Evolutionary conservation across 2,888 invertebrate genomes (phyloP), one percentile per base, ranked within the genome.

Genomic region (Scaptomyza tumidula): DNA sequence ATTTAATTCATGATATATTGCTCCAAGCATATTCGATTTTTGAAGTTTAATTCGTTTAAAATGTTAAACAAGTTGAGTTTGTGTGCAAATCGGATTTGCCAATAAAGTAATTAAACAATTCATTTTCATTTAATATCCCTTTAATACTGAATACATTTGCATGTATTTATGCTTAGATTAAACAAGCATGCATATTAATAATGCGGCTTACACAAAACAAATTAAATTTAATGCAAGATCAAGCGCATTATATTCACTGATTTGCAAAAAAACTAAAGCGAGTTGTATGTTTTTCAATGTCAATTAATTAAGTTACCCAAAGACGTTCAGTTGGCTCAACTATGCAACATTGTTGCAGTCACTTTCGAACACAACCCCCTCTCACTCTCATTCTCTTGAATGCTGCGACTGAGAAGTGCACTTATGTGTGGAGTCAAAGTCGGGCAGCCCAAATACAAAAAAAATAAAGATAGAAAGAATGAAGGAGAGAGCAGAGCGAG

Each of bases 371-470:
- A n/a, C 13, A 35, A 0, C n/a, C 37, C n/a, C 37, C 37, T 6
- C 37, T n/a, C 1, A 6, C 13, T 9, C 35, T 29, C 41, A 58
- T 63, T 56, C 59, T 41, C 71, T 76, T 48, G 46, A 61, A 29
- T 64, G 71, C 11, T 55, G 64, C 66, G 44, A 33, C 62, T 48
- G 56, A 39, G 58, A 86, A 81, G 81, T 86, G 81, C 81, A 86
- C 81, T 82, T 87, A 66, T 72, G 84, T 80, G 75, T 72, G 68
- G 67, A 87, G 81, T 75, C 71, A 67, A 67, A 86, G 81, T 81
- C 65, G 57, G 56, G 63, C 48, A 44, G 29, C 64, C 75, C 33
- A 69, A 83, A 80, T 64, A 68, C 55, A 50, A 41, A 11, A 24
- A 33, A 35, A 19, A 19, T 13, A 31, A 10, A 14, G 11, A 58